These are phyloP conservation scores for Lethenteron reissneri DNA, from an alignment of 2,113 vertebrate genomes.

Conservation along the genomic window DNA sequence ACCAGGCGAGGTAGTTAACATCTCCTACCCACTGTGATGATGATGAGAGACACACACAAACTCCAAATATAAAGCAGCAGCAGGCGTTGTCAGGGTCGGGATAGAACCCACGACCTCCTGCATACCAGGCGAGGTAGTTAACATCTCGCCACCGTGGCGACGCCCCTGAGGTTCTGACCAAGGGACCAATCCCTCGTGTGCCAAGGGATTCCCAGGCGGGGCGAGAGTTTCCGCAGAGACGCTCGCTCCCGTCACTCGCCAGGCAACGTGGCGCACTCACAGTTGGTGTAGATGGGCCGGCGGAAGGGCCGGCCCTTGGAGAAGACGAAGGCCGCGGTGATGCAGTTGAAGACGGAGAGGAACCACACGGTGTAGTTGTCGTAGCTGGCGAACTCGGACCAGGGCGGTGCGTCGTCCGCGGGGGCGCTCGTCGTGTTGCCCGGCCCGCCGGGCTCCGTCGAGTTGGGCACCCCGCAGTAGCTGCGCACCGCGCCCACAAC, in stretches of 20 bases:
- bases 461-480: slow-evolving; percentile 10
- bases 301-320: slow-evolving; percentile 41
- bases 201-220: not conserved
- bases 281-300: slow-evolving; percentile 32
- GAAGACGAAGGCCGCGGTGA: slow-evolving; percentile 30
- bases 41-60: too few relatives aligned
- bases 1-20: not conserved
- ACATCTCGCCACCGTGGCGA: not conserved
- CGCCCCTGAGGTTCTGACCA: not conserved
- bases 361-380: slow-evolving; percentile 40
- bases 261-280: slow-evolving; percentile 21
- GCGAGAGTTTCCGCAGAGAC: not conserved
- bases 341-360: slow-evolving; percentile 31
- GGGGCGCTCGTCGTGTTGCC: slow-evolving; percentile 12
- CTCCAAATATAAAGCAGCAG: too few relatives aligned
- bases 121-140: not conserved
- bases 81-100: not conserved
- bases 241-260: not conserved
- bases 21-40: too few relatives aligned
- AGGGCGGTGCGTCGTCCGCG: too few relatives aligned
- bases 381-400: slow-evolving; percentile 21
- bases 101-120: not conserved
- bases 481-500: not conserved
- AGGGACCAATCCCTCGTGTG: not conserved
- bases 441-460: slow-evolving; percentile 5